A percentile compares a stretch with the other conserved stretches of the same genome.
Evolutionary conservation across 2,797 vertebrate species (phyloP).

Genomic region (Miichthys miiuy): DNA sequence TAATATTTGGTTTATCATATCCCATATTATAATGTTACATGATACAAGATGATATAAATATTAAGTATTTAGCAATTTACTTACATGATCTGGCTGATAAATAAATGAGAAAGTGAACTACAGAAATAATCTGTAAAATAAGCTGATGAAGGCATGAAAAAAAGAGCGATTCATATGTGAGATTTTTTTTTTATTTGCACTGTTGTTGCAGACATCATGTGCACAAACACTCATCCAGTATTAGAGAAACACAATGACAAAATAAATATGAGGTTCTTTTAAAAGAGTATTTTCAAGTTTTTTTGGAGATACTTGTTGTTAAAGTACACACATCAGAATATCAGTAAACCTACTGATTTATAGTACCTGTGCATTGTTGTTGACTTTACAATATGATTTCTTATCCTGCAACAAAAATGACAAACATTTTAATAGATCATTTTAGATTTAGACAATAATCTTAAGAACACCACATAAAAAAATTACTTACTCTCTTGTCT

Average conservation of each 20-base stretch:
- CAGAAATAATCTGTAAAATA: not conserved
- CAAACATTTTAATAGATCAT: constrained; percentile 25
- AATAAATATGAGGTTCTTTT: constrained; percentile 73
- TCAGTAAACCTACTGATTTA: constrained; percentile 56
- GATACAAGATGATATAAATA: too few species aligned
- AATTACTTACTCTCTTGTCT: constrained; percentile 27
- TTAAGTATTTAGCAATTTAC: not conserved
- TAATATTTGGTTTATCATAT: not conserved
- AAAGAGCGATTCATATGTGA: constrained; percentile 21
- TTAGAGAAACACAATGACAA: constrained; percentile 64
- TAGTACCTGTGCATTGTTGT: constrained; percentile 33
- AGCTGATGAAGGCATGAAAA: not conserved
- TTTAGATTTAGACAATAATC: constrained; percentile 40
- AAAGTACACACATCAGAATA: constrained; percentile 52
- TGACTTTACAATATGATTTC: constrained; percentile 31
- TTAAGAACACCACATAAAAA: constrained; percentile 58
- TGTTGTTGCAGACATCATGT: constrained; percentile 62
- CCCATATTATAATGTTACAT: not conserved
- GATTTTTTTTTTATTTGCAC: constrained; percentile 71
- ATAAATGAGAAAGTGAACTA: not conserved
- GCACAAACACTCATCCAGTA: constrained; percentile 62
- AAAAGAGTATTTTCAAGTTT: constrained; percentile 72
- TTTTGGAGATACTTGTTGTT: constrained; percentile 43
- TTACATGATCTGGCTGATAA: not conserved
- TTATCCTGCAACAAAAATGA: constrained; percentile 58